Base-by-base conservation (phyloP, 2,888 invertebrate genomes). In the Tineola bisselliella region DNA sequence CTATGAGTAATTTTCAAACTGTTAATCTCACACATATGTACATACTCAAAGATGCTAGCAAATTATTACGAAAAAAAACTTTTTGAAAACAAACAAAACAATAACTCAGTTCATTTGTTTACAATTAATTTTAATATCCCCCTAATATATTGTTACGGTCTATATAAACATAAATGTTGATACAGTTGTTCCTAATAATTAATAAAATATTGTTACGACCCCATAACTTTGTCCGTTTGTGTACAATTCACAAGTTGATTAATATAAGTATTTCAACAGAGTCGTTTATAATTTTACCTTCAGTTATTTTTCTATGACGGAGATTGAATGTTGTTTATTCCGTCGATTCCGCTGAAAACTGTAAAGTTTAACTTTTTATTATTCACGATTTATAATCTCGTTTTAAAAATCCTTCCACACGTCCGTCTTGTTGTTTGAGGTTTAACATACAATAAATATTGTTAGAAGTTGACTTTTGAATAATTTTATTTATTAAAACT, bases 261-360 rank as follows among this genome's bases (percentile, higher is more conserved):
- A 48, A 17, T 48, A 17, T 48, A 48, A 48, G 48, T 48, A n/a
- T 48, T 17, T 48, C 48, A 48, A 17, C 17, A 8, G 5, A 1
- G 17, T 10, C 8, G 8, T 48, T 48, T 48, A 48, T 48, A 48
- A 48, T 48, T 48, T 17, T 48, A 48, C 4, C 17, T 15, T 48
- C 48, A 3, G 48, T 48, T 48, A 48, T 48, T 48, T 48, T 48
- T 48, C 13, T 48, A 48, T 48, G 48, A 48, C 17, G 48, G 48
- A 48, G 48, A 48, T 48, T 13, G 48, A 48, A n/a, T n/a, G 48
- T 48, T 48, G 48, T 48, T 48, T 48, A 48, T 48, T 48, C 15
- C 48, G 15, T 48, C 48, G 48, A 48, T 15, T 48, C 3, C 17
- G 48, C 15, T 13, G 15, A 48, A 17, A 48, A 48, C 48, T 15